phyloP scores from a whole-genome alignment of 2,113 vertebrate species.

The Myrmecobius fasciatus region DNA sequence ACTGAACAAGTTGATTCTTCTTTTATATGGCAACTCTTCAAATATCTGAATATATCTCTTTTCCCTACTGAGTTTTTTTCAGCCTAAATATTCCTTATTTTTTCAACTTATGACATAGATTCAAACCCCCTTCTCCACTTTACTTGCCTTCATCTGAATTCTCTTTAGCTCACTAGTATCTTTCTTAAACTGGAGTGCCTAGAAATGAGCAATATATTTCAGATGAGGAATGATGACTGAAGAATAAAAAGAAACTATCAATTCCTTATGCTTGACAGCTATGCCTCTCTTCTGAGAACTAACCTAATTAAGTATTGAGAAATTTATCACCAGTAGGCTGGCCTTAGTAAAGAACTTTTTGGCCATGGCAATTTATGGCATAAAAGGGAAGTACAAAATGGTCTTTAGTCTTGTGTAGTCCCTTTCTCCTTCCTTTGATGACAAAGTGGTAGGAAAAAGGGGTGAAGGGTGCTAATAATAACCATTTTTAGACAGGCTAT shows the following conservation, averaged over 20 bases:
- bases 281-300: not conserved
- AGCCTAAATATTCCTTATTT: not conserved
- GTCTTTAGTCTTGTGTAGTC: not conserved
- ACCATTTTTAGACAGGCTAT: no score
- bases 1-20: not conserved
- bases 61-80: not conserved
- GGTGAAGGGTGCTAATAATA: no score
- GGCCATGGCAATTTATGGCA: not conserved
- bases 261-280: not conserved
- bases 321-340: not conserved
- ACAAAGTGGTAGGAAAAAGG: no score
- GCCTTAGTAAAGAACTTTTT: not conserved
- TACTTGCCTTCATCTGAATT: not conserved
- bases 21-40: not conserved
- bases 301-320: not conserved
- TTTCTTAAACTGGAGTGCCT: not conserved
- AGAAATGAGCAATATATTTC: not conserved
- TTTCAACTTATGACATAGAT: not conserved
- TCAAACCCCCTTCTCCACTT: not conserved
- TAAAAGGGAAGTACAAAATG: not conserved
- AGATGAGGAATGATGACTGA: not conserved
- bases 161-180: not conserved
- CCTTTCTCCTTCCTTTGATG: no score
- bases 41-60: not conserved
- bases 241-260: not conserved